Conservation (phyloP, 2,113 vertebrate genomes). For the Hucho hucho region DNA sequence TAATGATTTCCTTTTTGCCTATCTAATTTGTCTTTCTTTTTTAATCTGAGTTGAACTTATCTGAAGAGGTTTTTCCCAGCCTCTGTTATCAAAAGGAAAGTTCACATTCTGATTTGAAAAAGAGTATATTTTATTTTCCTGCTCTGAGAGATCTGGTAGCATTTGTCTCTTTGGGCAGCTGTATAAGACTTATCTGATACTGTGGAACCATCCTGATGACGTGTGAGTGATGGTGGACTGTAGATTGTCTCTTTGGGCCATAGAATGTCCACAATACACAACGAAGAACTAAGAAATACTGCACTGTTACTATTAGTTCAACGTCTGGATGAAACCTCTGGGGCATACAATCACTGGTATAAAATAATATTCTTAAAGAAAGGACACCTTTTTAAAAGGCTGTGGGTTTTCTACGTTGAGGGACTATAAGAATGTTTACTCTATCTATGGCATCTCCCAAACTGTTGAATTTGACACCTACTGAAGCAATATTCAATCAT, state of each 20-base stretch:
- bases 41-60: constrained; percentile 8
- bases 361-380: too few relatives aligned
- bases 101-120: constrained; percentile 26
- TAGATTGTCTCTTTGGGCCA: background rate
- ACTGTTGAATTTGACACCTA: too few relatives aligned
- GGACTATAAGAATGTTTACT: too few relatives aligned
- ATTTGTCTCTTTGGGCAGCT: constrained; percentile 28
- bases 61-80: constrained; percentile 18
- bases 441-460: too few relatives aligned
- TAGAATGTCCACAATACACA: background rate
- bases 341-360: constrained; percentile 28
- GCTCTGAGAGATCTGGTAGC: constrained; percentile 31
- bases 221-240: constrained; percentile 43
- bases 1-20: constrained; percentile 39
- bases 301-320: constrained; percentile 19
- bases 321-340: constrained; percentile 37
- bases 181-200: background rate
- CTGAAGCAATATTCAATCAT: too few relatives aligned
- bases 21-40: constrained; percentile 32
- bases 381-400: too few relatives aligned
- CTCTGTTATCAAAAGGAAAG: constrained; percentile 39
- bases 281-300: too few relatives aligned
- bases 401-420: too few relatives aligned
- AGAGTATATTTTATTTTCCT: constrained; percentile 12
- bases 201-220: constrained; percentile 29